These are phyloP conservation scores for Brassicogethes aeneus DNA, from an alignment of 2,888 invertebrate species.

Conservation along the genomic window DNA sequence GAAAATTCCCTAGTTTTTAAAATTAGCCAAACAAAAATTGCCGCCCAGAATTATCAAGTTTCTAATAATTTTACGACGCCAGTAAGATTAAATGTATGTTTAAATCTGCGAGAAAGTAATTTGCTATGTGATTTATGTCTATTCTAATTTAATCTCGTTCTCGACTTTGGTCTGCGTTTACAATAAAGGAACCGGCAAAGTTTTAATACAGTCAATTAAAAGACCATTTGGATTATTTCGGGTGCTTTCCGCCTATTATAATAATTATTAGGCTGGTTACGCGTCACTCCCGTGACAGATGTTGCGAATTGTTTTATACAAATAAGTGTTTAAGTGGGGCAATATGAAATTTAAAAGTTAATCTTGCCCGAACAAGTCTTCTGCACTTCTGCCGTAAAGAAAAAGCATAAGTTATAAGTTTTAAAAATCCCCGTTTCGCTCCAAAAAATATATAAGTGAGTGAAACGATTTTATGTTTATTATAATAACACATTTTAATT, in stretches of 20 bases:
- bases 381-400: background rate
- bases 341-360: conserved; percentile 30
- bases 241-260: conserved; percentile 22
- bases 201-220: conserved; percentile 23
- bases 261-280: background rate
- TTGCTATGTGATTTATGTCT: background rate
- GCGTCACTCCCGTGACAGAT: conserved; percentile 20
- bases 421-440: no score
- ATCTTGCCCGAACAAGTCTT: conserved; percentile 13
- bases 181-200: background rate
- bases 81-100: no score
- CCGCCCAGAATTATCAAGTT: no score
- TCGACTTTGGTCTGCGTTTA: background rate
- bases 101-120: background rate
- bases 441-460: no score
- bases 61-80: no score
- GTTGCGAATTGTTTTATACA: conserved; percentile 29
- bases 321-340: conserved; percentile 25
- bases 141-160: background rate
- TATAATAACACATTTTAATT: no score
- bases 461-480: no score
- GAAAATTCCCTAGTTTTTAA: no score
- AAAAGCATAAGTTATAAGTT: background rate
- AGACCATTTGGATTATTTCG: conserved; percentile 30
- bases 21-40: no score